Conservation (phyloP, 2,888 invertebrate species). For the Drosophila suboccidentalis region DNA sequence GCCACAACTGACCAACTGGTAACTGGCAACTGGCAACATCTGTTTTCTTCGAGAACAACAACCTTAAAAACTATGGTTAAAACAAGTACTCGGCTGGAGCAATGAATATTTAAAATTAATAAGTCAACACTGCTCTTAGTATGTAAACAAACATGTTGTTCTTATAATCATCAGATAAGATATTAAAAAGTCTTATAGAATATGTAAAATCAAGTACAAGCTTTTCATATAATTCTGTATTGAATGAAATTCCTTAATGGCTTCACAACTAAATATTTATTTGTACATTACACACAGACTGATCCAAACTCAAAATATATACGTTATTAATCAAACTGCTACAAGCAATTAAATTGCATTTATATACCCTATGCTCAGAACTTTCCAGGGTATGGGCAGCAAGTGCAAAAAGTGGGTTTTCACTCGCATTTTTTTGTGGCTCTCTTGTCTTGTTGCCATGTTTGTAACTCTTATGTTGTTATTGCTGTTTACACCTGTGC, state of each 20-base stretch:
- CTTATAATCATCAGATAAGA: no score
- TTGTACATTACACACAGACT: no score
- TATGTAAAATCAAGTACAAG: no score
- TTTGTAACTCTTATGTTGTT: conserved; percentile 46
- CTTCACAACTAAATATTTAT: no score
- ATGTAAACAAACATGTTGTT: no score
- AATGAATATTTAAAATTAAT: background rate
- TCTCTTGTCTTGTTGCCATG: conserved; percentile 51
- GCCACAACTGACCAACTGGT: conserved; percentile 63
- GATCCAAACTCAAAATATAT: no score
- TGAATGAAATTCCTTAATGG: no score
- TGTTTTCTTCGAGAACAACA: conserved; percentile 46
- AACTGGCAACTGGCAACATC: conserved; percentile 56
- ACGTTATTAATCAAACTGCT: no score
- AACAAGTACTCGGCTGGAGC: background rate
- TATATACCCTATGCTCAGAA: background rate
- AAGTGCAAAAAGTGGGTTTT: conserved; percentile 57
- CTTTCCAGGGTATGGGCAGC: conserved; percentile 34
- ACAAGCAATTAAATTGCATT: background rate
- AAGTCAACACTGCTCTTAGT: no score
- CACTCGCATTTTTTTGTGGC: conserved; percentile 21
- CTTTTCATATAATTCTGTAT: no score
- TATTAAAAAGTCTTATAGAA: no score
- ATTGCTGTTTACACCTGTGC: conserved; percentile 66
- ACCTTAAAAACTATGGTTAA: conserved; percentile 4